These are phyloP conservation scores for cattle (Bos taurus) DNA, from an alignment of 2,113 vertebrate species.

Conservation along the genomic window ARS-UCD2.0 NC_037336.1:52068001-52068500, in stretches of 20 bases:
- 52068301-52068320: conserved; percentile 73
- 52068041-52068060: background rate
- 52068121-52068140: background rate
- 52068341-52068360: conserved; percentile 67
- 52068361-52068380: conserved; percentile 79
- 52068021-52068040: background rate
- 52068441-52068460: conserved; percentile 71
- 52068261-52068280: conserved; percentile 34
- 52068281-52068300: conserved; percentile 64
- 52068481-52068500: conserved; percentile 76
- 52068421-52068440: conserved; percentile 76
- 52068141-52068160: conserved; percentile 14
- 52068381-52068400: conserved; percentile 76
- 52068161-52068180: background rate
- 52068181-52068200: conserved; percentile 11
- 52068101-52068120: background rate
- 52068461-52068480: conserved; percentile 75
- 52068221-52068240: conserved; percentile 43
- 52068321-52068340: conserved; percentile 74
- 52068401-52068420: conserved; percentile 78
- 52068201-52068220: background rate
- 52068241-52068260: conserved; percentile 54
- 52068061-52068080: conserved; percentile 11
- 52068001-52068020: background rate
- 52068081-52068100: background rate